phyloP scores from a whole-genome alignment of 2,113 vertebrate genomes.

The Sebastes fasciatus region DNA sequence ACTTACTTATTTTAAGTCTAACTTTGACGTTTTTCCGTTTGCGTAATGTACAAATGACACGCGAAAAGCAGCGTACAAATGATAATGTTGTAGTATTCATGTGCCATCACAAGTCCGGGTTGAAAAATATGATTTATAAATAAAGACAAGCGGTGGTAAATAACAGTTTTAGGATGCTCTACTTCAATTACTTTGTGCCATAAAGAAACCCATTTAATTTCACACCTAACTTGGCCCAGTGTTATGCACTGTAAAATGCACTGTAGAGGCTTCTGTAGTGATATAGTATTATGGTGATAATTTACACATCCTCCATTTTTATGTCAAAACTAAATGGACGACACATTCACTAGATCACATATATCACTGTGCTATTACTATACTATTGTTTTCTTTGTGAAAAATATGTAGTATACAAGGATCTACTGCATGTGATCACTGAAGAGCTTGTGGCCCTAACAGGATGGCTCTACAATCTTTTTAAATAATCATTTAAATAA shows the following conservation, averaged over 20 bases:
- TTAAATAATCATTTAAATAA: neutral
- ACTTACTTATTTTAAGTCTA: too few relatives aligned
- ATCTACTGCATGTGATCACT: neutral
- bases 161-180: neutral
- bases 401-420: too few relatives aligned
- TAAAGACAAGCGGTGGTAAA: neutral
- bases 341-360: neutral
- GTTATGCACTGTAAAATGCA: neutral
- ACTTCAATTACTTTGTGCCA: constrained; percentile 1
- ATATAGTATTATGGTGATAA: neutral
- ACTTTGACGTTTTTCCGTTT: too few relatives aligned
- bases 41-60: too few relatives aligned
- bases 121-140: neutral
- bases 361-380: neutral
- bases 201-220: constrained; percentile 37
- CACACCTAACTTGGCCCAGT: constrained; percentile 6
- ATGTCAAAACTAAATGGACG: neutral
- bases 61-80: too few relatives aligned
- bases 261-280: neutral
- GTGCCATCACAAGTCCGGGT: too few relatives aligned
- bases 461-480: neutral
- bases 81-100: too few relatives aligned
- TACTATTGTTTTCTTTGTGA: neutral
- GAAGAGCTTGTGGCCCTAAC: neutral
- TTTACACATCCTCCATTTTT: neutral